A percentile compares a stretch with the other conserved stretches of the same genome.
Evolutionary conservation across 2,888 invertebrate genomes (phyloP).

Genomic region (Tryphoninae sp.): DNA sequence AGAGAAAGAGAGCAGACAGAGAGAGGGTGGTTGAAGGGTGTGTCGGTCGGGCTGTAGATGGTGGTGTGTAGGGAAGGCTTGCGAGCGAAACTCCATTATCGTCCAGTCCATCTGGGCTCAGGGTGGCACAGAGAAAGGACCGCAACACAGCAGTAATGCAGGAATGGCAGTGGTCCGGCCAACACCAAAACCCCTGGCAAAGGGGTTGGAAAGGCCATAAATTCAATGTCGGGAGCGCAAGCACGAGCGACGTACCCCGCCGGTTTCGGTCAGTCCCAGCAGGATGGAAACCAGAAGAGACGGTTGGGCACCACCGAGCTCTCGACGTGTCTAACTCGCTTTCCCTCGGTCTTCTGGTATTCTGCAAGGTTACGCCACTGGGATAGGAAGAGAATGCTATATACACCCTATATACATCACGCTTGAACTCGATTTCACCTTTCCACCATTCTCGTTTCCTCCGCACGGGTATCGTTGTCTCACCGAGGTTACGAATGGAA

Average conservation of each 20-base stretch:
- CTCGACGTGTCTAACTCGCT: conserved; percentile 38
- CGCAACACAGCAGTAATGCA: conserved; percentile 38
- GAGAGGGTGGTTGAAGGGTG: conserved; percentile 22
- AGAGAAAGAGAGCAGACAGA: conserved; percentile 18
- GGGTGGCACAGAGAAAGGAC: conserved; percentile 22
- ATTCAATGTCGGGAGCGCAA: conserved; percentile 62
- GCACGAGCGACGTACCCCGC: conserved; percentile 43
- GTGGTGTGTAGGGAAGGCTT: conserved; percentile 23
- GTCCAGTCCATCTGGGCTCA: conserved; percentile 62
- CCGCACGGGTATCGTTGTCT: not conserved
- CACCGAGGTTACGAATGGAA: not conserved
- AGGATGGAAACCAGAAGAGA: conserved; percentile 51
- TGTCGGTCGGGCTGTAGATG: not conserved
- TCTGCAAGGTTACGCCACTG: conserved; percentile 47
- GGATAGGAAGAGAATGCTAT: not conserved
- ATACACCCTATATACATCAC: conserved; percentile 19
- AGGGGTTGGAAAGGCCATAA: conserved; percentile 64
- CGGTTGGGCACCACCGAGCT: conserved; percentile 36
- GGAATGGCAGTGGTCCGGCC: not conserved
- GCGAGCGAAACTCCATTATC: conserved; percentile 70
- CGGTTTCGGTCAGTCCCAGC: conserved; percentile 57
- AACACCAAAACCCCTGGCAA: conserved; percentile 31
- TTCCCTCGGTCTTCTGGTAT: conserved; percentile 43
- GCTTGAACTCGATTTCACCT: conserved; percentile 35
- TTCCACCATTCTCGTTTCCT: conserved; percentile 8